Base-by-base conservation (phyloP, 2,888 invertebrate species). In the Diarsia mendica region DNA sequence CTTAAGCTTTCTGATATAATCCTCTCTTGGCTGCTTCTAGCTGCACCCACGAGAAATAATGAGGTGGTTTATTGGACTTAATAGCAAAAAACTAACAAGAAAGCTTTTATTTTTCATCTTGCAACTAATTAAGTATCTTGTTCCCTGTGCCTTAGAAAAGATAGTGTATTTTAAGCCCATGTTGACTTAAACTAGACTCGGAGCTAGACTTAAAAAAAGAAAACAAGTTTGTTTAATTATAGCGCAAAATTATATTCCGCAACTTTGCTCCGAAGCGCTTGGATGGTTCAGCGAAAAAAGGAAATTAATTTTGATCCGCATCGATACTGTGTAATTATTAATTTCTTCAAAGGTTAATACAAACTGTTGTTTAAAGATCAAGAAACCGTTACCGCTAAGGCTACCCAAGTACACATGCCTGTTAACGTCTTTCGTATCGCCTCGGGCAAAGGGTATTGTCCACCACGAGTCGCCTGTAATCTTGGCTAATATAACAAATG, bases 401-500 rank as follows among this genome's bases (percentile, higher is more conserved):
- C 49, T 74, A 44, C 55, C 18, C 48, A 67, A 82, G 82, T 76
- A 82, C 46, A 28, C 75, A 80, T 75, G 79, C 67, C 72, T 67
- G 73, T 65, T 77, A 79, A 78, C 75, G 64, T 75, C 33, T 80
- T 75, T 75, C 48, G 72, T 67, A 82, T 77, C 67, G 85, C 86
- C 76, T 67, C 51, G 39, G 48, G 87, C 71, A 77, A 69, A 46
- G 74, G 73, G 74, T 78, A 75, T 82, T 85, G 83, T 83, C 79
- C 83, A 81, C 82, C 48, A 77, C 85, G 82, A 71, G 69, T 67
- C 77, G 77, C 61, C 82, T 28, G 68, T 85, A 85, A 85, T 85
- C 85, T 83, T 82, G 28, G 71, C 82, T 85, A 85, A 77, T 77
- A 74, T 85, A 83, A 84, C 85, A 80, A 85, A 83, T 83, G 85